These are phyloP conservation scores for Pogonus chalceus DNA, from an alignment of 1,140 invertebrate species.

Conservation along the genomic window DNA sequence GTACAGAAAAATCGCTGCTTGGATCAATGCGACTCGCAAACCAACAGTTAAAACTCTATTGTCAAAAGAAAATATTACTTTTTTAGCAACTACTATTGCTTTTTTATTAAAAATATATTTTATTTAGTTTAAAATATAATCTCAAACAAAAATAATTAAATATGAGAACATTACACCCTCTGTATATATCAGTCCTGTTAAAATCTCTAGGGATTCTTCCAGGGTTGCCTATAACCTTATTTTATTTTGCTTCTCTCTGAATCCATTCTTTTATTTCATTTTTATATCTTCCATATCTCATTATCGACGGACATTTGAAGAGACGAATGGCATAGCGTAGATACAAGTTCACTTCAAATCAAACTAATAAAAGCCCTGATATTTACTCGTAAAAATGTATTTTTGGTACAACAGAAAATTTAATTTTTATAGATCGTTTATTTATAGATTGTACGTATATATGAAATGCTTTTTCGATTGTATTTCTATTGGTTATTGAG, in stretches of 20 bases:
- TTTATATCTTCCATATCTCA: slow-evolving; percentile 23
- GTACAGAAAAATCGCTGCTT: no score
- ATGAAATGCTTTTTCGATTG: no score
- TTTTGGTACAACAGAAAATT: background rate
- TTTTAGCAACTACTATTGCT: no score
- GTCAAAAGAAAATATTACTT: no score
- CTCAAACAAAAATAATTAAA: no score
- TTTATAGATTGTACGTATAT: background rate
- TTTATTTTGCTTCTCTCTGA: slow-evolving; percentile 1
- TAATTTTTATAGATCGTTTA: slow-evolving; percentile 2
- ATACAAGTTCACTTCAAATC: slow-evolving; percentile 1
- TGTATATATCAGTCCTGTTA: no score
- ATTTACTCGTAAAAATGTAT: slow-evolving; percentile 5
- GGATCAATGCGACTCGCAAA: no score
- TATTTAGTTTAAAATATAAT: no score
- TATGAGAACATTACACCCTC: no score
- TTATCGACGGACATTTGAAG: slow-evolving; percentile 17
- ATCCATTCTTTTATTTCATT: slow-evolving; percentile 23
- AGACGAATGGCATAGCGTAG: background rate
- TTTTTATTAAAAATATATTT: no score
- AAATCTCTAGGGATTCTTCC: background rate
- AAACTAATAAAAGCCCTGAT: slow-evolving; percentile 3
- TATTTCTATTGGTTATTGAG: no score
- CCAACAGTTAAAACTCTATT: no score
- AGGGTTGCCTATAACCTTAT: slow-evolving; percentile 1